Conservation (phyloP, 2,113 vertebrate species). For the Clinocottus analis region DNA sequence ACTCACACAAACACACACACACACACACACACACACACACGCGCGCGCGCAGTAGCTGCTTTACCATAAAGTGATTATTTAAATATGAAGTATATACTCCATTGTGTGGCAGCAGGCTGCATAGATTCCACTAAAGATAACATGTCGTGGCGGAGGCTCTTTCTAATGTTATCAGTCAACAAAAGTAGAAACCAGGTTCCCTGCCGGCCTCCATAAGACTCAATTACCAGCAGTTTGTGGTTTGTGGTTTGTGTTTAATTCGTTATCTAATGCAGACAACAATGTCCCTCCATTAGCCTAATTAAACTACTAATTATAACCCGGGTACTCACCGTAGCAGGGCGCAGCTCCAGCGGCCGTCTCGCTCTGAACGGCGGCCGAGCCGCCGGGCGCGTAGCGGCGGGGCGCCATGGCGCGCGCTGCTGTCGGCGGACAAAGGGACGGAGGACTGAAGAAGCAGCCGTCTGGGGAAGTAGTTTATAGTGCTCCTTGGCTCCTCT, state of each 20-base stretch:
- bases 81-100: neutral
- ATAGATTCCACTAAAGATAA: neutral
- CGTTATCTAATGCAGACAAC: neutral
- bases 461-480: neutral
- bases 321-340: conserved; percentile 33
- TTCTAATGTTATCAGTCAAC: too few species aligned
- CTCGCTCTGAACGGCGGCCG: conserved; percentile 6
- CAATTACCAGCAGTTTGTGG: neutral
- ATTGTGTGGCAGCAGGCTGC: neutral
- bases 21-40: too few species aligned
- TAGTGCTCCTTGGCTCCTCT: neutral
- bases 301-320: neutral
- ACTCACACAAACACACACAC: too few species aligned
- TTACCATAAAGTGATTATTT: neutral
- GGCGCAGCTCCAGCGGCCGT: neutral
- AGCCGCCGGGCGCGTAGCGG: neutral
- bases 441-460: neutral
- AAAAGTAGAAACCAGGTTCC: neutral
- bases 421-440: neutral
- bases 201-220: neutral
- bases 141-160: neutral
- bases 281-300: neutral
- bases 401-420: conserved; percentile 25
- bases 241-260: neutral
- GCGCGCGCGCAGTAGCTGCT: neutral